Evolutionary conservation across 2,113 vertebrate species (phyloP).

Genomic region (Pionites leucogaster): DNA sequence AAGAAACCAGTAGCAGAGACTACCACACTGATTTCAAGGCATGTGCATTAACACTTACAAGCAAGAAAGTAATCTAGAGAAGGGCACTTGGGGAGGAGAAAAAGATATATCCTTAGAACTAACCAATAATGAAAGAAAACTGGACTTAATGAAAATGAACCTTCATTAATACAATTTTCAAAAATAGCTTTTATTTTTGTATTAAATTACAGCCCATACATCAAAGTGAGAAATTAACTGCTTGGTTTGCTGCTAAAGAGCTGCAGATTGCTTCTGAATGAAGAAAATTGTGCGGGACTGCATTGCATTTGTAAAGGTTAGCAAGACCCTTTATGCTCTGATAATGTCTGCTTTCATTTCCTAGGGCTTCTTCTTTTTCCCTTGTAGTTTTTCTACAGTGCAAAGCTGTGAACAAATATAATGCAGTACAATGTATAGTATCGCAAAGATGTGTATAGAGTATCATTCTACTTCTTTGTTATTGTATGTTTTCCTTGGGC

Average conservation of each 20-base stretch:
- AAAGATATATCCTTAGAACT: background rate
- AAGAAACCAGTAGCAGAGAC: background rate
- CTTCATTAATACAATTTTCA: background rate
- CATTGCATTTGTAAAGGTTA: background rate
- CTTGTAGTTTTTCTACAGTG: background rate
- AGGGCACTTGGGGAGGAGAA: background rate
- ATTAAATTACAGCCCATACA: background rate
- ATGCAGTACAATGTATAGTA: background rate
- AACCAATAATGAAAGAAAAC: background rate
- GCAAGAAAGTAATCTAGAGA: background rate
- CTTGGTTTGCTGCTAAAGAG: background rate
- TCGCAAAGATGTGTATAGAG: background rate
- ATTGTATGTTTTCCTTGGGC: background rate
- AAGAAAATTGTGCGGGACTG: background rate
- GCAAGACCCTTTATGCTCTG: background rate
- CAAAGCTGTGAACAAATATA: slow-evolving; percentile 30
- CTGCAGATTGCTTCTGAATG: background rate
- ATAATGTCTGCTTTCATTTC: slow-evolving; percentile 11
- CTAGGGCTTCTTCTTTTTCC: background rate
- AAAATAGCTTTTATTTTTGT: background rate
- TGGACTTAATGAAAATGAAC: background rate
- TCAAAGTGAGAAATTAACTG: background rate
- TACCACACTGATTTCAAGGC: background rate
- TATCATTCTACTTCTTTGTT: background rate
- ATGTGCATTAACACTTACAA: background rate